Evolutionary conservation across 2,113 vertebrate genomes (phyloP).

Genomic region (Thalassoma bifasciatum): DNA sequence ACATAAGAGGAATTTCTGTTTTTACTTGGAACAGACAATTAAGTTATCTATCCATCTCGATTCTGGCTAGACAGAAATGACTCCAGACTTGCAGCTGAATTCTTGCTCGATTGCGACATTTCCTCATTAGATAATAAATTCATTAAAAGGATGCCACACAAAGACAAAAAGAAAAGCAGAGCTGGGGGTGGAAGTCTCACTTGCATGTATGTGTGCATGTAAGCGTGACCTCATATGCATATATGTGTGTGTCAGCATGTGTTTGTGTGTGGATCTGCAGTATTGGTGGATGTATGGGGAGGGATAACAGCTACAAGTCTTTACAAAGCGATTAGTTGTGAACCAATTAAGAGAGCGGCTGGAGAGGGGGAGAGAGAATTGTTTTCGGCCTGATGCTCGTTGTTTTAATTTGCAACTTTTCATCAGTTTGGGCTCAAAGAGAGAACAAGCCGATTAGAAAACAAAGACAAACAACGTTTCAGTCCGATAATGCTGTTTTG

Average conservation of each 20-base stretch:
- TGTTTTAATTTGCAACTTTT: conserved; percentile 57
- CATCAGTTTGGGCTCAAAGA: conserved; percentile 44
- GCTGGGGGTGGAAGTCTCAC: neutral
- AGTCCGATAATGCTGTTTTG: conserved; percentile 31
- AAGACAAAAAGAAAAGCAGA: neutral
- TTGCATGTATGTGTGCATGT: conserved; percentile 5
- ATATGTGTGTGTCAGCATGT: conserved; percentile 4
- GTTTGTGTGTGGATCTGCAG: neutral
- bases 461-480: conserved; percentile 45
- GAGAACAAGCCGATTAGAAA: conserved; percentile 47
- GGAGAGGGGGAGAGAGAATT: conserved; percentile 8
- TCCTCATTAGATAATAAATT: conserved; percentile 15
- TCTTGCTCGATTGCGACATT: neutral
- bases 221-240: neutral
- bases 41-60: too few species aligned
- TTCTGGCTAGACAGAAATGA: too few species aligned
- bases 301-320: conserved; percentile 47
- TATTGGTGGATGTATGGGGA: neutral
- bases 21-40: too few species aligned
- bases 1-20: too few species aligned
- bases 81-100: neutral
- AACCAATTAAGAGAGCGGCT: conserved; percentile 44
- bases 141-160: conserved; percentile 13
- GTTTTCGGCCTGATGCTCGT: conserved; percentile 44
- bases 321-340: conserved; percentile 62